These are phyloP conservation scores for Meandrusa payeni DNA, from an alignment of 2,888 invertebrate genomes.

Conservation along the genomic window DNA sequence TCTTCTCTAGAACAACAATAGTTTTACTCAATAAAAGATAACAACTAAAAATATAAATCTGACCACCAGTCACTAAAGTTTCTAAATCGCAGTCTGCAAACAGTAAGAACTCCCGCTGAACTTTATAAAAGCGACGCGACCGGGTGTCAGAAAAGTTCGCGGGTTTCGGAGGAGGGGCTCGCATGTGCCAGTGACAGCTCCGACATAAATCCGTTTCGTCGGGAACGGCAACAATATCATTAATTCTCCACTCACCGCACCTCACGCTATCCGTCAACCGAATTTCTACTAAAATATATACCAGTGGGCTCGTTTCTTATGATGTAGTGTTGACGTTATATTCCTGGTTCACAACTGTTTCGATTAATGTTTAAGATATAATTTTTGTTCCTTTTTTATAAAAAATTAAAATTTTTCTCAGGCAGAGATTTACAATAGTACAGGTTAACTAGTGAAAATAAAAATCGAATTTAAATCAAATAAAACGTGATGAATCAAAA, in stretches of 20 bases:
- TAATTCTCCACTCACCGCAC: constrained; percentile 37
- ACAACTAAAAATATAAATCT: no score
- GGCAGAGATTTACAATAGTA: no score
- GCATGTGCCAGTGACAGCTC: constrained; percentile 47
- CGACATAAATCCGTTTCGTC: constrained; percentile 52
- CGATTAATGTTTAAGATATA: no score
- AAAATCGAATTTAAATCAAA: no score
- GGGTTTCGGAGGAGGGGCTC: constrained; percentile 5
- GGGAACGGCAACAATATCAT: constrained; percentile 34
- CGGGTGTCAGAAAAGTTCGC: constrained; percentile 18
- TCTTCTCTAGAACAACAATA: no score
- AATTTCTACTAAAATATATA: constrained; percentile 19
- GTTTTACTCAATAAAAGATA: no score
- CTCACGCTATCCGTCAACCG: constrained; percentile 45
- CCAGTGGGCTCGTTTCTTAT: constrained; percentile 3
- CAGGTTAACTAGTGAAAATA: no score
- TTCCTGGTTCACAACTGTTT: not conserved
- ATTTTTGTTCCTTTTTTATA: no score
- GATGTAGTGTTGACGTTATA: constrained; percentile 5
- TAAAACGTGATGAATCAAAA: no score
- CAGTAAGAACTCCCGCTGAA: constrained; percentile 4
- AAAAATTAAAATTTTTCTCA: no score
- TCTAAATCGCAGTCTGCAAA: constrained; percentile 7
- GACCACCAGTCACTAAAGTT: no score
- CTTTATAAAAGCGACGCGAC: constrained; percentile 13